Conservation (phyloP, 2,888 invertebrate species). For the Protonemura montana region DNA sequence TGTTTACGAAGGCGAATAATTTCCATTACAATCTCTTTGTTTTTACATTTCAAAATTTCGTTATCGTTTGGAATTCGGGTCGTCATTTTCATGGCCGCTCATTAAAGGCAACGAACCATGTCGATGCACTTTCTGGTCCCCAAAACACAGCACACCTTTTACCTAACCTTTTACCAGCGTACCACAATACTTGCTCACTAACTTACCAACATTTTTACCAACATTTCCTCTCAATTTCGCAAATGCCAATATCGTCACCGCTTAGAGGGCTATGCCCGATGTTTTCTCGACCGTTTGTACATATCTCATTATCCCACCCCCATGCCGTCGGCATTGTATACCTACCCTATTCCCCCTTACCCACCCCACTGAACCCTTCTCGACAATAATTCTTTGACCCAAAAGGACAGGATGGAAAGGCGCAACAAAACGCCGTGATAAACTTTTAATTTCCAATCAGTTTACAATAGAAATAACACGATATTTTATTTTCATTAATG, state of each 20-base stretch:
- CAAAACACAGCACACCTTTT: background rate
- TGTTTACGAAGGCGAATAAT: background rate
- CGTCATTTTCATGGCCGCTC: background rate
- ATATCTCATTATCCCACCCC: conserved; percentile 12
- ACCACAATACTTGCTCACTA: background rate
- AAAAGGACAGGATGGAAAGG: conserved; percentile 7
- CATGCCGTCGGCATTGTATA: background rate
- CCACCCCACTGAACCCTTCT: background rate
- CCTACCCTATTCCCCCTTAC: background rate
- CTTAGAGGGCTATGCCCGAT: background rate
- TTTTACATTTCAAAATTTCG: background rate
- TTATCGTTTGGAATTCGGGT: background rate
- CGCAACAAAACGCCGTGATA: background rate
- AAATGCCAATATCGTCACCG: background rate
- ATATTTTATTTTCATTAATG: background rate
- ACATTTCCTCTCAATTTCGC: background rate
- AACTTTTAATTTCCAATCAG: background rate
- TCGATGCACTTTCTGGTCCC: background rate
- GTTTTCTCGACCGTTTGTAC: background rate
- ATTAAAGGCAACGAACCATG: background rate
- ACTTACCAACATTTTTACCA: background rate
- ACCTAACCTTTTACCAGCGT: background rate
- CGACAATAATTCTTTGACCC: conserved; percentile 12
- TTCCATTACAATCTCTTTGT: background rate
- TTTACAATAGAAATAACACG: conserved; percentile 1